Base-by-base conservation (phyloP, 2,797 vertebrate species). In the Adrianichthys oophorus region DNA sequence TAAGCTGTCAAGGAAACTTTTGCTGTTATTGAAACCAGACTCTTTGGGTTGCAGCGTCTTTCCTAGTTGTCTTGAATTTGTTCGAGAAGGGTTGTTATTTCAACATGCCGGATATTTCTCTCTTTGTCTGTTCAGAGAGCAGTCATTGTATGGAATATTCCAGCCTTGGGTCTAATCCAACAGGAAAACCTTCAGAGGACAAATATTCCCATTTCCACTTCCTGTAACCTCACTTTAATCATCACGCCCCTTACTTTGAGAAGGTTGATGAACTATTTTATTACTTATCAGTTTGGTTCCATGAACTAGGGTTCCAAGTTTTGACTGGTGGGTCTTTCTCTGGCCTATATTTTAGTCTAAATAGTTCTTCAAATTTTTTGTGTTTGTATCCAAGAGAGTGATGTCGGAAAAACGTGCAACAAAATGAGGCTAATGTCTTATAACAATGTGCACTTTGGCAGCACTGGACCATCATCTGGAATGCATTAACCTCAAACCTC, bases 401-500 rank as follows among this genome's bases (percentile, higher is more conserved):
- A 5, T 41, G 18, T 45, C 3, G n/a, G 52, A 46, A 42, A 56
- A 64, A 77, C 65, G 42, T 17, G 16, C 2, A 32, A 56, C 41
- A 32, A 62, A 75, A 74, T 60, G 53, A 49, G 66, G 65, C 57
- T 80, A 70, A 72, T 76, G 70, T 72, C 62, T 80, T 63, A 55
- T 81, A 79, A 63, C 59, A 61, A 42, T 29, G 60, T 64, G 47
- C 19, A 13, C 48, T 74, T 79, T 76, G 72, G 76, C 78, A 70
- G 58, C 58, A 60, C 65, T 16, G 18, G 50, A 41, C 40, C 57
- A 56, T 60, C 86, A 88, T 89, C 80, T 87, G 87, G 80, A 84
- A 76, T 62, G 59, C 74, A 76, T 88, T 84, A 80, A 84, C 72
- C 78, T 70, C 51, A 23, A 85, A 83, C 74, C 76, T 84, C 66